Evolutionary conservation across 2,797 vertebrate genomes (phyloP).

Genomic region (Coregonus ussuriensis): DNA sequence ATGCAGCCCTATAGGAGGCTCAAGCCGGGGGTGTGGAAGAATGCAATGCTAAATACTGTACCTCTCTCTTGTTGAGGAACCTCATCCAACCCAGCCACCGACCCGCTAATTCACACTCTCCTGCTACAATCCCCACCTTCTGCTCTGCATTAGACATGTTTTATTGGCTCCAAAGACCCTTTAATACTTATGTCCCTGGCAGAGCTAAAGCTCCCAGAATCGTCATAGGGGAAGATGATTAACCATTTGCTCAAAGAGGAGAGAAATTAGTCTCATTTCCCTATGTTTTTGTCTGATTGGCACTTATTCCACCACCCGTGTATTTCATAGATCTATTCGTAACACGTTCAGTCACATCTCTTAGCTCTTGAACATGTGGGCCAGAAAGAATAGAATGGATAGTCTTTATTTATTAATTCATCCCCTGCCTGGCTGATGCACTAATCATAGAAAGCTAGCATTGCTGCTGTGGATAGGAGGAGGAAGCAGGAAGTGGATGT

Average conservation of each 20-base stretch:
- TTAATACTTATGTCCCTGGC: constrained; percentile 42
- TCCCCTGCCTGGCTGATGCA: constrained; percentile 29
- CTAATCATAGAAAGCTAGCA: constrained; percentile 41
- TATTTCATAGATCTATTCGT: background rate
- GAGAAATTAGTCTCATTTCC: constrained; percentile 14
- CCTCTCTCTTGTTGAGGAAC: background rate
- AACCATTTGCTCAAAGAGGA: background rate
- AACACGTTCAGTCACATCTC: constrained; percentile 21
- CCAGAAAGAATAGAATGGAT: constrained; percentile 32
- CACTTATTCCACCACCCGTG: no score
- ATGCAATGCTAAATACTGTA: constrained; percentile 16
- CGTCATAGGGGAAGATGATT: constrained; percentile 12
- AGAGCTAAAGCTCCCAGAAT: constrained; percentile 39
- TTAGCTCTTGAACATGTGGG: constrained; percentile 38
- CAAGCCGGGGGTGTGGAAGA: constrained; percentile 23
- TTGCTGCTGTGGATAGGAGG: constrained; percentile 26
- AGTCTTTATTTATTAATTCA: constrained; percentile 67
- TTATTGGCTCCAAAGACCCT: constrained; percentile 13
- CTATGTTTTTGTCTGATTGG: background rate
- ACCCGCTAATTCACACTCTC: constrained; percentile 11
- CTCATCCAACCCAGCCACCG: background rate
- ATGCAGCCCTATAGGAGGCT: background rate
- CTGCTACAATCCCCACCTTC: constrained; percentile 16
- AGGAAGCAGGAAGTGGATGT: constrained; percentile 64
- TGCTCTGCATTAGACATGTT: constrained; percentile 27